These are phyloP conservation scores for Holcopasites calliopsidis DNA, from an alignment of 1,140 invertebrate genomes.

Conservation along the genomic window DNA sequence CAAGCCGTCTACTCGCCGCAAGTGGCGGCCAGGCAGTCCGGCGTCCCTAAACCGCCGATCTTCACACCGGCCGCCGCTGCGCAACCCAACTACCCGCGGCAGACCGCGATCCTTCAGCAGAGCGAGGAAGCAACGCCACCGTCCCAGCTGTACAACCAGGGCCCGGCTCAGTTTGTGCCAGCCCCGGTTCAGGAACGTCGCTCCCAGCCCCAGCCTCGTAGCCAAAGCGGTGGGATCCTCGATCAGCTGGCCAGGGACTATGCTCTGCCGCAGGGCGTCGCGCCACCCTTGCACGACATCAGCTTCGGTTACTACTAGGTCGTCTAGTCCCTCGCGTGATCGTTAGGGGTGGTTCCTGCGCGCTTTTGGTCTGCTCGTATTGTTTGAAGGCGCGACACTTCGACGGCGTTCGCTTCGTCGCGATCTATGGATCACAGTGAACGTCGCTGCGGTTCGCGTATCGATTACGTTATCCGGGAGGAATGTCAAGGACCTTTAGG, in stretches of 20 bases:
- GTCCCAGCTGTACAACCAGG: constrained; percentile 77
- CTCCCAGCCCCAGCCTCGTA: constrained; percentile 71
- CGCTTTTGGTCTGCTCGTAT: constrained; percentile 40
- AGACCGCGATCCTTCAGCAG: constrained; percentile 64
- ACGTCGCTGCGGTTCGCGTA: background rate
- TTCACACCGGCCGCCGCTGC: constrained; percentile 65
- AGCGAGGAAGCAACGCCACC: constrained; percentile 76
- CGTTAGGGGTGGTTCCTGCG: constrained; percentile 7
- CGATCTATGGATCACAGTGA: background rate
- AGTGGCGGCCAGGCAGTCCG: constrained; percentile 10
- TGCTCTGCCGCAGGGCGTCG: constrained; percentile 84
- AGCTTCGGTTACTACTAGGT: constrained; percentile 87
- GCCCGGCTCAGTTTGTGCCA: constrained; percentile 74
- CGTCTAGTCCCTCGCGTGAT: constrained; percentile 45
- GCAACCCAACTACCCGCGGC: constrained; percentile 29
- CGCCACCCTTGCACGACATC: constrained; percentile 88
- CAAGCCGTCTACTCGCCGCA: constrained; percentile 70
- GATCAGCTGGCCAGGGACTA: constrained; percentile 91
- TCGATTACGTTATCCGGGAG: too few relatives aligned
- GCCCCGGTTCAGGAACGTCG: constrained; percentile 74
- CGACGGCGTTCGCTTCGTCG: background rate
- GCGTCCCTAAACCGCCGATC: constrained; percentile 61
- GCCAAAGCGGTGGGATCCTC: constrained; percentile 83
- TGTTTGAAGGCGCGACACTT: constrained; percentile 35
- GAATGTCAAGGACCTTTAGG: too few relatives aligned